A percentile compares a stretch with the other conserved stretches of the same genome.
Conservation (phyloP, 2,797 vertebrate genomes). For the Triplophysa bombifrons region DNA sequence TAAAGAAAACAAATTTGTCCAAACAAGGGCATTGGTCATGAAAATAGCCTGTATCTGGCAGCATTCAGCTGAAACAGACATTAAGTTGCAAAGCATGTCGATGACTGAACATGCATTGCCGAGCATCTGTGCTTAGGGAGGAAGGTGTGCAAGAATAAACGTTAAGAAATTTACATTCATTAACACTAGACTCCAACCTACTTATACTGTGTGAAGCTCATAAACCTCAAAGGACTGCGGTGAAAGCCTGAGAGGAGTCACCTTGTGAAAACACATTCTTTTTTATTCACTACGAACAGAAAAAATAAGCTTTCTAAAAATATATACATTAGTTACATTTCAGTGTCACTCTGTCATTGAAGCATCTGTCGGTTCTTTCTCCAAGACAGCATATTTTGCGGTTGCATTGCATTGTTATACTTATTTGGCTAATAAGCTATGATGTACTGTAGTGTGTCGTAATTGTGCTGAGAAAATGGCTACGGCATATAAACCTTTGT, state of each 20-base stretch:
- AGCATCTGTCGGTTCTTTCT: not conserved
- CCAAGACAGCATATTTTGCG: not conserved
- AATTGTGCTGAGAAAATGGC: too few relatives aligned
- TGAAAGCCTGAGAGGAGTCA: constrained; percentile 21
- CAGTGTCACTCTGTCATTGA: not conserved
- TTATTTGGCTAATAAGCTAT: not conserved
- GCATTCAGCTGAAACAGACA: not conserved
- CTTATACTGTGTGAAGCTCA: not conserved
- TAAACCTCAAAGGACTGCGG: constrained; percentile 7
- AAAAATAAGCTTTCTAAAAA: not conserved
- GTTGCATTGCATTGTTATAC: not conserved
- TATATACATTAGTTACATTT: not conserved
- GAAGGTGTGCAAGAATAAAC: not conserved
- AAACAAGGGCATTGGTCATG: constrained; percentile 15
- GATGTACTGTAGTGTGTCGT: not conserved
- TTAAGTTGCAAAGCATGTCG: not conserved
- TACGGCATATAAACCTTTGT: too few relatives aligned
- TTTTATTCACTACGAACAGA: not conserved
- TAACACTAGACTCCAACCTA: not conserved
- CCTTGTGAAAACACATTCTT: constrained; percentile 16
- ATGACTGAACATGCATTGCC: constrained; percentile 10
- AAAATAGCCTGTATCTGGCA: constrained; percentile 20
- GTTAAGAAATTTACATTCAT: constrained; percentile 19
- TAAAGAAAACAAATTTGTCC: not conserved
- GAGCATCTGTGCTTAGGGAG: not conserved